Evolutionary conservation across 2,113 vertebrate genomes (phyloP).

Genomic region (Mirza zaza): DNA sequence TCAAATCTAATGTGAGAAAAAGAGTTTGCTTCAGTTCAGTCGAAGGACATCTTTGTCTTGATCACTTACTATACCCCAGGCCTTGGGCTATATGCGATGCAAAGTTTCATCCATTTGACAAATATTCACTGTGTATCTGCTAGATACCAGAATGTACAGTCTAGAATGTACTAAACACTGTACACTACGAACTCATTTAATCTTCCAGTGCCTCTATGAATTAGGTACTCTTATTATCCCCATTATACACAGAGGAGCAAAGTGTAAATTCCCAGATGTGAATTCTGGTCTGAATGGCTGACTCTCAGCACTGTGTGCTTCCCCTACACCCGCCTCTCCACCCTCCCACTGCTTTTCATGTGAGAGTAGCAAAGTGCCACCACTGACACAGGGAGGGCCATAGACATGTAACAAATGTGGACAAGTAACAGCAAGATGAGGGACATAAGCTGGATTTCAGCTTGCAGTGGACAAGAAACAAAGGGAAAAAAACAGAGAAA

Average conservation of each 20-base stretch:
- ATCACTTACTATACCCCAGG: not conserved
- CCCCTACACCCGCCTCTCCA: not conserved
- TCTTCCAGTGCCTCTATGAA: not conserved
- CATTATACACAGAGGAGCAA: not conserved
- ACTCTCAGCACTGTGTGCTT: not conserved
- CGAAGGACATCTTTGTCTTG: not conserved
- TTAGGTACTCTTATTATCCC: not conserved
- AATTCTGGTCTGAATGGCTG: not conserved
- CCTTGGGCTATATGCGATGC: not conserved
- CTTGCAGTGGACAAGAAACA: not conserved
- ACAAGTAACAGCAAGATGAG: not conserved
- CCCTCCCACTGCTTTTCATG: not conserved
- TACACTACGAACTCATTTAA: not conserved
- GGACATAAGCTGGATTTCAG: not conserved
- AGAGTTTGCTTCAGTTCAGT: not conserved
- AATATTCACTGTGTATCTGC: not conserved
- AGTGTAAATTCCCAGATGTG: not conserved
- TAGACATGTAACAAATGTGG: not conserved
- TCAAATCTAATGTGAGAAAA: not conserved
- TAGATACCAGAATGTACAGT: not conserved
- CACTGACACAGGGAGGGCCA: not conserved
- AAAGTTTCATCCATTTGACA: not conserved
- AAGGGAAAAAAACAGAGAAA: not conserved
- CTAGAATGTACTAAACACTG: not conserved
- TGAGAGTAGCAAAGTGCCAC: not conserved